phyloP scores from a whole-genome alignment of 2,888 invertebrate genomes.

The Folsomia manolachei region DNA sequence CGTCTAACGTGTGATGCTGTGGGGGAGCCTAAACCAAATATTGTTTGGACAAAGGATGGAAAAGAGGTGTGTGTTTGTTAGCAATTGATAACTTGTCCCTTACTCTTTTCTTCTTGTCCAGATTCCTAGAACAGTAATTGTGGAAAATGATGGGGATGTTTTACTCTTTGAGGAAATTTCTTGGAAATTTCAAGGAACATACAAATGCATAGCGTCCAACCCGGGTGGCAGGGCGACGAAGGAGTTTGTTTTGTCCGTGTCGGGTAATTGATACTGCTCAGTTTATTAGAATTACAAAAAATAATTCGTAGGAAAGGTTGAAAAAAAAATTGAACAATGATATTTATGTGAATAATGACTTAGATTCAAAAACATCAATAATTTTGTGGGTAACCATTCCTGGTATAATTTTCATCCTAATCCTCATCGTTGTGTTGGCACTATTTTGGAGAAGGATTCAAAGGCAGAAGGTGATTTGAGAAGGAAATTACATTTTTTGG shows the following conservation, averaged over 20 bases:
- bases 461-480: constrained; percentile 10
- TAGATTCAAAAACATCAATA: constrained; percentile 6
- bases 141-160: constrained; percentile 3
- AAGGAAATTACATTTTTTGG: neutral
- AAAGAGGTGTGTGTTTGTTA: neutral
- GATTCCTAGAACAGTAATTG: constrained; percentile 9
- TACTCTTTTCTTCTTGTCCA: neutral
- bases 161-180: constrained; percentile 14
- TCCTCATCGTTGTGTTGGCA: neutral
- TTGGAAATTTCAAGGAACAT: neutral
- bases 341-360: no score
- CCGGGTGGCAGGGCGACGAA: neutral
- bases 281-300: no score
- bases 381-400: neutral
- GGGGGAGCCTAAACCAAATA: neutral
- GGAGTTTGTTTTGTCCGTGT: neutral
- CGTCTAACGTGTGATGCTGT: neutral
- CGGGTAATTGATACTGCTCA: neutral
- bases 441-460: constrained; percentile 19
- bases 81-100: no score
- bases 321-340: no score
- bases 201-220: neutral
- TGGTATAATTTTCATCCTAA: constrained; percentile 3
- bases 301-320: no score
- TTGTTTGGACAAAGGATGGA: neutral